Evolutionary conservation across 1,140 invertebrate genomes (phyloP).

Genomic region (Matsumurasca onukii): DNA sequence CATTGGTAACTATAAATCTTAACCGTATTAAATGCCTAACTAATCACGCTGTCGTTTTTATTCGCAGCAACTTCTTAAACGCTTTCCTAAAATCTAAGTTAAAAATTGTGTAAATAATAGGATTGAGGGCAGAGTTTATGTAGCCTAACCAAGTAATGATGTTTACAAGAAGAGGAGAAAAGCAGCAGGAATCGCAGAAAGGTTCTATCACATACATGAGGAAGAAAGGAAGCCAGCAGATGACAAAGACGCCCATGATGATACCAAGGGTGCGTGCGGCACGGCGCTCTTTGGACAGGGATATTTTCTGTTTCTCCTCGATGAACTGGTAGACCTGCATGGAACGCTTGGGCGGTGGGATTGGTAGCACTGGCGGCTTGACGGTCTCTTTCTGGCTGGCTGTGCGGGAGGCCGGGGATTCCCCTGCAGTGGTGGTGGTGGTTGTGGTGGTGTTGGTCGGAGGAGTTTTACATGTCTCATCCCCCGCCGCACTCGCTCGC

Average conservation of each 20-base stretch:
- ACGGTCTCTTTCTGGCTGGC: conserved; percentile 53
- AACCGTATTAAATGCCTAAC: neutral
- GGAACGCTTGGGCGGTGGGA: conserved; percentile 40
- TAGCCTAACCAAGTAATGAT: conserved; percentile 98
- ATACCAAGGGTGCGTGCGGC: conserved; percentile 91
- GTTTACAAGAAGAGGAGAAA: conserved; percentile 76
- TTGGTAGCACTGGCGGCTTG: conserved; percentile 48
- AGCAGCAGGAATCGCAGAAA: conserved; percentile 66
- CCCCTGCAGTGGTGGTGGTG: conserved; percentile 30
- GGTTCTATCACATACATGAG: conserved; percentile 91
- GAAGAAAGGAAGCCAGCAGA: conserved; percentile 97
- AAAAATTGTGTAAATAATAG: conserved; percentile 97
- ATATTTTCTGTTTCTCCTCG: conserved; percentile 92
- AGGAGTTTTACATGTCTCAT: conserved; percentile 16
- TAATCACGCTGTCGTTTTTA: conserved; percentile 45
- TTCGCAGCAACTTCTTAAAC: conserved; percentile 82
- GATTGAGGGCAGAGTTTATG: conserved; percentile 96
- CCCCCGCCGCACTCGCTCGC: neutral
- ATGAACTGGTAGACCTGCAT: conserved; percentile 79
- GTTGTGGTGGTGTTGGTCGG: conserved; percentile 33
- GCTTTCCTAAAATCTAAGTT: conserved; percentile 94
- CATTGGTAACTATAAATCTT: neutral
- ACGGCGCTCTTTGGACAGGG: conserved; percentile 85
- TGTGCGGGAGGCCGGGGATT: conserved; percentile 41
- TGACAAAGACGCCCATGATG: conserved; percentile 93